Evolutionary conservation across 2,797 vertebrate species (phyloP).

Genomic region (Alectoris magna): DNA sequence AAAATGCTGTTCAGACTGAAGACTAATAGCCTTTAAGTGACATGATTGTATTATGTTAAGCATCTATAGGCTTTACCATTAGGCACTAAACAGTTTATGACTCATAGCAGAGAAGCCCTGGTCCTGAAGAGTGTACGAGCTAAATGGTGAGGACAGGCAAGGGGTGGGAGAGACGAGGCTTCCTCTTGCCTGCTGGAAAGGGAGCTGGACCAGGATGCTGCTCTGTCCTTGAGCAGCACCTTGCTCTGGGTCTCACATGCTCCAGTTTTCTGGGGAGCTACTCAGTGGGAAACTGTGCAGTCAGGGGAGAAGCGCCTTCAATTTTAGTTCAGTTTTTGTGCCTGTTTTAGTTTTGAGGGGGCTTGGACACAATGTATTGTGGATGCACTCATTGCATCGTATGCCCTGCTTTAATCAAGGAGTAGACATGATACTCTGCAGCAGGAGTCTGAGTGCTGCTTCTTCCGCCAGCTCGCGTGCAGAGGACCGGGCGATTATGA

Average conservation of each 20-base stretch:
- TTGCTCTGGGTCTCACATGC: neutral
- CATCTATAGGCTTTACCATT: constrained; percentile 72
- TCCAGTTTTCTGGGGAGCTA: neutral
- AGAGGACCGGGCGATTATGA: neutral
- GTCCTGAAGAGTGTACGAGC: constrained; percentile 12
- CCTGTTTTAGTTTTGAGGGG: neutral
- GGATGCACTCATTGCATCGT: neutral
- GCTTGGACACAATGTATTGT: neutral
- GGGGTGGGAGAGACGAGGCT: neutral
- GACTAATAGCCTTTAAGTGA: constrained; percentile 71
- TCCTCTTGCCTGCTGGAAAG: neutral
- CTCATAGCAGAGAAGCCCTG: constrained; percentile 59
- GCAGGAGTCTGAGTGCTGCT: neutral
- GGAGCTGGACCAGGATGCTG: neutral
- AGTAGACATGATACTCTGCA: neutral
- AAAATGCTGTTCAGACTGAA: constrained; percentile 54
- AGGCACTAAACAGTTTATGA: constrained; percentile 71
- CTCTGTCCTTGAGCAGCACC: neutral
- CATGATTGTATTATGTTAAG: constrained; percentile 71
- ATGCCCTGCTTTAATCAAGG: neutral
- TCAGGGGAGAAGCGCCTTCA: neutral
- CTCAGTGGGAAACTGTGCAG: neutral
- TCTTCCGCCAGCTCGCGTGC: neutral
- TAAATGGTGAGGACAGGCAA: constrained; percentile 47
- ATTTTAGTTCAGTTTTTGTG: constrained; percentile 7